Conservation (phyloP, 2,888 invertebrate species). For the Drosophila mimetica region DNA sequence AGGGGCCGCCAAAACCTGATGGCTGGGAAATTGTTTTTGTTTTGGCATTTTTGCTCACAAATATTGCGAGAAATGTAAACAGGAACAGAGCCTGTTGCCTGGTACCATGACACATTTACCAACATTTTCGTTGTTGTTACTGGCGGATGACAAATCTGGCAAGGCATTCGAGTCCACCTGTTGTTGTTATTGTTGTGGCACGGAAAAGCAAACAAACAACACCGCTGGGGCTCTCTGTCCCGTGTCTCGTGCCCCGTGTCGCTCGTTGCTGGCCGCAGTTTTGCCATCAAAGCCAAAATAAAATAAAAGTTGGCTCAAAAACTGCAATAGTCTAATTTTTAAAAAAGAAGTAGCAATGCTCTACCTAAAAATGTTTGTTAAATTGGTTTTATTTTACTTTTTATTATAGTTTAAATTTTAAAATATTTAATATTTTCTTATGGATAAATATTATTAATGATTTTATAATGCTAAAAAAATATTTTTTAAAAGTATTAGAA, state of each 20-base stretch:
- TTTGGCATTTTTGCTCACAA: conserved; percentile 53
- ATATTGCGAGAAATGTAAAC: conserved; percentile 56
- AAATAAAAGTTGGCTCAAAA: conserved; percentile 10
- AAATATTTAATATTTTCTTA: no score
- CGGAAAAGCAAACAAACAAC: conserved; percentile 66
- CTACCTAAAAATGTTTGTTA: background rate
- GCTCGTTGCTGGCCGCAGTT: conserved; percentile 34
- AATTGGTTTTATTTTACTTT: background rate
- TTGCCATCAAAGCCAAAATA: conserved; percentile 31
- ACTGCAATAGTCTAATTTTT: background rate
- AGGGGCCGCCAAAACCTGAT: conserved; percentile 50
- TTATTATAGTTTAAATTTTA: background rate
- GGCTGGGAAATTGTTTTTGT: conserved; percentile 22
- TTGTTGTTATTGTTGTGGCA: conserved; percentile 47
- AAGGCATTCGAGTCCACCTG: conserved; percentile 44
- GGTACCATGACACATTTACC: conserved; percentile 73
- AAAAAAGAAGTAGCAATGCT: background rate
- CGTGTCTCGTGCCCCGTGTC: conserved; percentile 19
- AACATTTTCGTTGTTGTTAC: conserved; percentile 56
- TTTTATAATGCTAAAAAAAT: no score
- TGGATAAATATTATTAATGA: no score
- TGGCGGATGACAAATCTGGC: conserved; percentile 68
- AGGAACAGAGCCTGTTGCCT: conserved; percentile 45
- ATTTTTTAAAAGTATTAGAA: no score
- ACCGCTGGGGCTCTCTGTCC: conserved; percentile 28